A percentile compares a stretch with the other conserved stretches of the same genome.
phyloP scores from a whole-genome alignment of 2,888 invertebrate species.

The Tachina fera region DNA sequence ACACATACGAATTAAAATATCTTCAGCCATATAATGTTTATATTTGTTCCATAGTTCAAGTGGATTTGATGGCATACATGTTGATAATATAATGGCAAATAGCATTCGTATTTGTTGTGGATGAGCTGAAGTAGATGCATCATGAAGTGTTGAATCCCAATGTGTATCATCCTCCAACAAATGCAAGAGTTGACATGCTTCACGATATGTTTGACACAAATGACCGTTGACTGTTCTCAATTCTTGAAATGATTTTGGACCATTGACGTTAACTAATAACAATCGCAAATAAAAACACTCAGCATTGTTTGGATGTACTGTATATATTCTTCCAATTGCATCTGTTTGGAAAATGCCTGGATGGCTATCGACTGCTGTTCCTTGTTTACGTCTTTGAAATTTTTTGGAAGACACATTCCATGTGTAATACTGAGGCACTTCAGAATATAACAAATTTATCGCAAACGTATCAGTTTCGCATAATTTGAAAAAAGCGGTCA shows the following conservation, averaged over 20 bases:
- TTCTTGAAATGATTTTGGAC: slow-evolving; percentile 66
- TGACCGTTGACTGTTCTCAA: slow-evolving; percentile 78
- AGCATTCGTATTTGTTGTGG: slow-evolving; percentile 48
- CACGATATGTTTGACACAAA: slow-evolving; percentile 59
- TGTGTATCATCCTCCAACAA: slow-evolving; percentile 45
- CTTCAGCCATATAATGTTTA: slow-evolving; percentile 65
- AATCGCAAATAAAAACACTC: too few relatives aligned
- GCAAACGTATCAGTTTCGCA: neutral
- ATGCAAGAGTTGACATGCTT: slow-evolving; percentile 41
- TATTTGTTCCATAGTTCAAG: slow-evolving; percentile 63
- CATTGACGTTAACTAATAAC: slow-evolving; percentile 45
- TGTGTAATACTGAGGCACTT: too few relatives aligned
- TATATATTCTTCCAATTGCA: neutral
- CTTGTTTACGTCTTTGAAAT: neutral
- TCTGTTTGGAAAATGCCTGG: neutral
- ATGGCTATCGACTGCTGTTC: too few relatives aligned
- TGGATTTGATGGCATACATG: slow-evolving; percentile 65
- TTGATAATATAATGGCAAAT: slow-evolving; percentile 68
- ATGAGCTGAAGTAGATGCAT: too few relatives aligned
- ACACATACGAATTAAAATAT: slow-evolving; percentile 64
- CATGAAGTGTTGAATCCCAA: slow-evolving; percentile 52
- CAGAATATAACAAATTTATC: neutral
- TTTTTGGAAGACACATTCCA: neutral
- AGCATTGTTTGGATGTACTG: neutral
- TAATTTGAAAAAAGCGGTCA: neutral